phyloP scores from a whole-genome alignment of 2,797 vertebrate genomes.

The Argya squamiceps region DNA sequence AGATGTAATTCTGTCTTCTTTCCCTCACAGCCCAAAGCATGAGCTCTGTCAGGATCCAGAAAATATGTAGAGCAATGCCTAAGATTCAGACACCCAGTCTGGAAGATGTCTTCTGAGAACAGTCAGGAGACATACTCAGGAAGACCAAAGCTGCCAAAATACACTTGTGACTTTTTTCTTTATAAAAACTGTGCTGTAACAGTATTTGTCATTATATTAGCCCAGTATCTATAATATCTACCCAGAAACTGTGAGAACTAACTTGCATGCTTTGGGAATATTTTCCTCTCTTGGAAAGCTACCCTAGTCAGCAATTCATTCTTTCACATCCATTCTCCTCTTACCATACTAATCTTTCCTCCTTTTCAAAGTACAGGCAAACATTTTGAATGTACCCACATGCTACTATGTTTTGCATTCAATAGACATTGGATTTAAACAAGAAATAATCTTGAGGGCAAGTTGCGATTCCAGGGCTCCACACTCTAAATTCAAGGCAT shows the following conservation, averaged over 20 bases:
- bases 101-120: background rate
- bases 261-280: background rate
- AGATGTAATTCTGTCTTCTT: background rate
- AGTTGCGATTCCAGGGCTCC: background rate
- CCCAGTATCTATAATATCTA: background rate
- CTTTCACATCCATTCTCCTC: background rate
- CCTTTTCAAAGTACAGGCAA: background rate
- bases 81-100: background rate
- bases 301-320: background rate
- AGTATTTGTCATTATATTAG: background rate
- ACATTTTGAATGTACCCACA: background rate
- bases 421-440: background rate
- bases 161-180: background rate
- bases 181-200: background rate
- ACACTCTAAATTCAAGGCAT: background rate
- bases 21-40: background rate
- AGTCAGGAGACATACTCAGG: background rate
- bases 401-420: background rate
- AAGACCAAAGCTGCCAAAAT: background rate
- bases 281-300: background rate
- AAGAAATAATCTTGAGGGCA: background rate
- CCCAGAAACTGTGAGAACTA: background rate
- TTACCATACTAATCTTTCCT: background rate
- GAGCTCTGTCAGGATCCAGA: background rate
- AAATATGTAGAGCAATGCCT: background rate